Conservation (phyloP, 2,113 vertebrate species). For the Lophura nycthemera region DNA sequence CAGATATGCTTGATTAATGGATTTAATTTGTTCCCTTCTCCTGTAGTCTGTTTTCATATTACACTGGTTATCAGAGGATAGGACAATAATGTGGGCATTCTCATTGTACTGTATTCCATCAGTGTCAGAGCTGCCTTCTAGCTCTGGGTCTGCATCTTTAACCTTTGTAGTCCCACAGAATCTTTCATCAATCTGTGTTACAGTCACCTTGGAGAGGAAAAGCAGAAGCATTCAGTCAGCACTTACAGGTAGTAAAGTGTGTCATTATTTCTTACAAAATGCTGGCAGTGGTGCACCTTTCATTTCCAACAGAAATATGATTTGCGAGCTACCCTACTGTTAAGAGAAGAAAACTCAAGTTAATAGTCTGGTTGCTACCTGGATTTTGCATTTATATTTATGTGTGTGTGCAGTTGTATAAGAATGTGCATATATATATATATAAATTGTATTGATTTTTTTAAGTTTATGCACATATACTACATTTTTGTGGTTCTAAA, state of each 20-base stretch:
- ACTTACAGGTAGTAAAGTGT: conserved; percentile 82
- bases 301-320: conserved; percentile 78
- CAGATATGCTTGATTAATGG: conserved; percentile 89
- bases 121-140: conserved; percentile 78
- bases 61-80: conserved; percentile 79
- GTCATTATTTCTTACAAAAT: conserved; percentile 82
- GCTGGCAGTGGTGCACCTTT: conserved; percentile 73
- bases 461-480: neutral
- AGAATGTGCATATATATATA: neutral
- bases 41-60: conserved; percentile 86
- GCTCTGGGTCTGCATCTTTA: conserved; percentile 82
- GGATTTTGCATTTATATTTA: conserved; percentile 4
- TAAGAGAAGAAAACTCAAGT: conserved; percentile 69
- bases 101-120: conserved; percentile 77
- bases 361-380: conserved; percentile 29
- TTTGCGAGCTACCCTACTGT: conserved; percentile 71
- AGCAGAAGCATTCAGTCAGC: conserved; percentile 82
- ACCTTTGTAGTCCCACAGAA: conserved; percentile 78
- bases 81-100: conserved; percentile 75
- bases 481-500: neutral
- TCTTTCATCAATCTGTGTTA: conserved; percentile 86
- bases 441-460: neutral
- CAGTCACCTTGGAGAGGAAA: conserved; percentile 82
- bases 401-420: neutral
- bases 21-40: conserved; percentile 86